Base-by-base conservation (phyloP, 1,140 invertebrate genomes). In the Chelonus insularis region DNA sequence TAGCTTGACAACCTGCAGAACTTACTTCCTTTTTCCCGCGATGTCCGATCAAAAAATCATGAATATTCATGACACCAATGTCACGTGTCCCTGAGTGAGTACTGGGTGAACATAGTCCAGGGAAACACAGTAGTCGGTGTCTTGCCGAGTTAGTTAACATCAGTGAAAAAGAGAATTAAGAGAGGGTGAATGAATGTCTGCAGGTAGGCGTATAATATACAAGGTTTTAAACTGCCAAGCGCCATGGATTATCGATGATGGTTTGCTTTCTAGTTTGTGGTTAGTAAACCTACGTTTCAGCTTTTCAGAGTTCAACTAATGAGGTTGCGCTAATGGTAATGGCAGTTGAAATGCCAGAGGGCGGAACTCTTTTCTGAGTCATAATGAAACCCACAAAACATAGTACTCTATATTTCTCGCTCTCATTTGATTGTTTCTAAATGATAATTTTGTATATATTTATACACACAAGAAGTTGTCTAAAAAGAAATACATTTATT, bases 251-350 rank as follows among this genome's bases (percentile, higher is more conserved):
- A 59, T 59, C 47, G 57, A 59, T 20, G 29, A 58, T 23, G 48
- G 21, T 37, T n/a, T 54, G 34, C 16, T 66, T 67, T 65, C 67
- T 72, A 62, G 57, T 67, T 66, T 67, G 70, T 61, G 59, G 60
- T 65, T 69, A 63, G 65, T 63, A 57, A 45, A 57, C 59, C 62
- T 60, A 57, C 41, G 58, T 57, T 60, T 65, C 61, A 56, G 60
- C 62, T 63, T 63, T 66, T 61, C 64, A 61, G 45, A 57, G 37
- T 43, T 50, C 45, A 34, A 16, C 48, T 60, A 60, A 60, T 60
- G 47, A 47, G 34, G 21, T 41, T 51, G 47, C 48, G 48, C 57
- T 60, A 51, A 59, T 59, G 57, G 47, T 51, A 60, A 60, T 60
- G 34, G 6, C 47, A 34, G 9, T 43, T 12, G 36, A 60, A 60